Conservation (phyloP, 2,113 vertebrate species). For the Pachycephala philippinensis region DNA sequence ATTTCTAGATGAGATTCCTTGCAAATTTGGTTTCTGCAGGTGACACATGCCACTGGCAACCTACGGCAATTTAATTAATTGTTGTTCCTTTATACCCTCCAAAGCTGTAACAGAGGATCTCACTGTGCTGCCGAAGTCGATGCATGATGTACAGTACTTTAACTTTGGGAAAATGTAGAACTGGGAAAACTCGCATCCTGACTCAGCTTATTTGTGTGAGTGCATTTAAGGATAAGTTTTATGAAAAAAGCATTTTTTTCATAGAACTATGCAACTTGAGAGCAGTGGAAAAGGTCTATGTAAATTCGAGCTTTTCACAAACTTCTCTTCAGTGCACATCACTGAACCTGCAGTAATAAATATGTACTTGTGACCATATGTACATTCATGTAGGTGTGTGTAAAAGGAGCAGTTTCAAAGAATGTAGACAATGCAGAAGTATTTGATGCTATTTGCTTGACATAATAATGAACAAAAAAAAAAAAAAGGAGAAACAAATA, state of each 20-base stretch:
- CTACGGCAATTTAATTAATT: not conserved
- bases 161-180: not conserved
- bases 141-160: not conserved
- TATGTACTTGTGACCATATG: not conserved
- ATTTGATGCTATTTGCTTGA: not conserved
- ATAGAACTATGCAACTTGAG: not conserved
- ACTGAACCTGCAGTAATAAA: not conserved
- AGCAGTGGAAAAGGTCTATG: not conserved
- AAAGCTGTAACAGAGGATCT: not conserved
- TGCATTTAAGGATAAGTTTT: not conserved
- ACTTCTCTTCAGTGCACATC: not conserved
- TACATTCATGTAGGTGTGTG: not conserved
- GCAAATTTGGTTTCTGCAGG: not conserved
- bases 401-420: not conserved
- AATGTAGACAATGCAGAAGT: not conserved
- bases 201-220: not conserved
- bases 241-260: not conserved
- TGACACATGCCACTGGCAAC: not conserved
- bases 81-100: not conserved
- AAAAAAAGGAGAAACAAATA: not conserved
- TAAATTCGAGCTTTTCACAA: not conserved
- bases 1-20: not conserved
- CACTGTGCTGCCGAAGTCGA: not conserved
- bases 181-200: not conserved
- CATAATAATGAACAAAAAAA: not conserved